Base-by-base conservation (phyloP, 2,113 vertebrate genomes). In the Xiphias gladius region DNA sequence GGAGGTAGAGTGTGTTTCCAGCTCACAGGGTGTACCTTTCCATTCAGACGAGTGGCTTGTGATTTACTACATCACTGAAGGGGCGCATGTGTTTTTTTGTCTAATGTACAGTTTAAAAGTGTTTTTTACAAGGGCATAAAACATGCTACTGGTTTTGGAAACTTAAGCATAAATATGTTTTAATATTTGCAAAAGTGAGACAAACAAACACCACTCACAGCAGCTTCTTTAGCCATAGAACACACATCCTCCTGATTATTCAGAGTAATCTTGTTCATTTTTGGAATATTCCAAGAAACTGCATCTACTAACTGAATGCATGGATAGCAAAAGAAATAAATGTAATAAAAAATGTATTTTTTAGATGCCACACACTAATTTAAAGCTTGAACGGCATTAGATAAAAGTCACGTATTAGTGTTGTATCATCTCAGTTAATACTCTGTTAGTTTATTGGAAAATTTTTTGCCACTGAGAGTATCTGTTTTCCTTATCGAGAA, bases 81-180 rank as follows among this genome's bases (percentile, higher is more conserved):
- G 88, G 85, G 26, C 88, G 74, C 89, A 90, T 92, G 90, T 93
- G 93, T 79, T 84, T 83, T 84, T 89, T 85, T 86, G 83, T 89
- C 66, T 87, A 86, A 91, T 90, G 83, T 83, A 77, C 75, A 83
- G 86, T 93, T 95, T 94, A 94, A 93, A 80, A 79, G 82, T 86
- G 74, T 94, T 93, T 82, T 90, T 95, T 93, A 94, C 91, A 94
- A 93, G 85, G 86, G 52, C 80, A 88, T 95, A 92, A 95, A 94
- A 82, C 84, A 86, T 87, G 83, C 79, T 61, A 72, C 77, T 82
- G 72, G 82, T 76, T 92, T 91, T 91, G 88, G 73, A 91, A 89
- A 91, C 85, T 87, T 92, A 84, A 91, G 82, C 88, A 89, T 93
- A 89, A 95, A 92, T 78, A 62, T 69, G 67, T 86, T 92, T 92